Evolutionary conservation across 2,797 vertebrate species (phyloP).

Genomic region (Taeniopygia guttata): DNA sequence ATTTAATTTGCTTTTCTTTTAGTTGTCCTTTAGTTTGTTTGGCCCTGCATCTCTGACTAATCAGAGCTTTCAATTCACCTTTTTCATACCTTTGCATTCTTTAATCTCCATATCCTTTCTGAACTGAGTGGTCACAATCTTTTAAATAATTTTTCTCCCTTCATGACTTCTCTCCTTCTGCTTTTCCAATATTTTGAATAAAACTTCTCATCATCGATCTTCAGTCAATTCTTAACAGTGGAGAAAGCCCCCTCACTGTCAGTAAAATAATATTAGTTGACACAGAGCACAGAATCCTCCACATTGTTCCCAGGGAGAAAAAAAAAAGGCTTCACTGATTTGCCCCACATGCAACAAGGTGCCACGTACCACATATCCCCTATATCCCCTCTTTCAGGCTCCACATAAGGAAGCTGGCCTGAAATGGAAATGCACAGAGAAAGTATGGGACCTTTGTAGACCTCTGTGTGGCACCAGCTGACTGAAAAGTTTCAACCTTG

Average conservation of each 20-base stretch:
- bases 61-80: not conserved
- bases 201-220: not conserved
- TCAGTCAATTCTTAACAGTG: not conserved
- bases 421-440: not conserved
- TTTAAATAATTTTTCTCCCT: not conserved
- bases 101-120: not conserved
- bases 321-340: not conserved
- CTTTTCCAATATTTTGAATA: not conserved
- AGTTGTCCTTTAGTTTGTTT: not conserved
- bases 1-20: not conserved
- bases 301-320: not conserved
- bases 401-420: not conserved
- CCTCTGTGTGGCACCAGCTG: not conserved
- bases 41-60: not conserved
- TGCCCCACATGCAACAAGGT: not conserved
- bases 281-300: not conserved
- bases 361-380: accelerated
- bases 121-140: not conserved
- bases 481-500: not conserved
- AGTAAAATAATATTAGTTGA: not conserved
- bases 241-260: not conserved
- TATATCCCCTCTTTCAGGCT: not conserved
- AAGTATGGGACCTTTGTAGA: not conserved
- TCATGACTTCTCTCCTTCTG: not conserved
- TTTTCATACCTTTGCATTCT: not conserved